Conservation (phyloP, 2,797 vertebrate genomes). For the Oreortyx pictus region DNA sequence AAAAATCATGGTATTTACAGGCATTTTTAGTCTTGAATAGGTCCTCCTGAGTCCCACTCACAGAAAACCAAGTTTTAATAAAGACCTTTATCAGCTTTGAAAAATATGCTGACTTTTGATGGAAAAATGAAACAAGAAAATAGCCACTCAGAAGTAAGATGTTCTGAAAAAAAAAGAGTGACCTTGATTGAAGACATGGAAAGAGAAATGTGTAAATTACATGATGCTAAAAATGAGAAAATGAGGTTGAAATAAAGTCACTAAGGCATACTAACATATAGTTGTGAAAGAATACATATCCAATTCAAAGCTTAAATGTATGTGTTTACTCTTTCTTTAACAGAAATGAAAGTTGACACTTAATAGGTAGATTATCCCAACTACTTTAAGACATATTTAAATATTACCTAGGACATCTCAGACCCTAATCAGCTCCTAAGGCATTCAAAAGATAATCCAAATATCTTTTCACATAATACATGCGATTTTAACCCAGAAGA, state of each 20-base stretch:
- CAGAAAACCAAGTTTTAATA: not conserved
- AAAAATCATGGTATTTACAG: not conserved
- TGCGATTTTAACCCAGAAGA: not conserved
- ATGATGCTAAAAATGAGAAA: not conserved
- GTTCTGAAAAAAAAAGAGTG: not conserved
- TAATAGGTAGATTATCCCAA: not conserved
- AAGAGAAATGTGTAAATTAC: not conserved
- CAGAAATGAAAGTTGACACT: not conserved
- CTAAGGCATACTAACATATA: not conserved
- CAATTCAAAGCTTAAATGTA: not conserved
- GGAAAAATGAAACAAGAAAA: conserved; percentile 3
- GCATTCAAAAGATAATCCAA: not conserved
- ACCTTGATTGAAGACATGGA: not conserved
- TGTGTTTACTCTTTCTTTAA: not conserved
- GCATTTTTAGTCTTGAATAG: not conserved
- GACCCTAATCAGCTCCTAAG: not conserved
- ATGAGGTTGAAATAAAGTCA: conserved; percentile 1
- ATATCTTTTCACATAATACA: not conserved
- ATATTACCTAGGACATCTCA: not conserved
- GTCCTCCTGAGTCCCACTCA: not conserved
- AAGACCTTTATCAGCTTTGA: not conserved
- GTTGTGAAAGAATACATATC: not conserved
- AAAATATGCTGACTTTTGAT: not conserved
- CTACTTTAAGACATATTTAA: not conserved
- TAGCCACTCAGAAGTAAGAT: not conserved